Evolutionary conservation across 2,888 invertebrate species (phyloP).

Genomic region (Apamea monoglypha): DNA sequence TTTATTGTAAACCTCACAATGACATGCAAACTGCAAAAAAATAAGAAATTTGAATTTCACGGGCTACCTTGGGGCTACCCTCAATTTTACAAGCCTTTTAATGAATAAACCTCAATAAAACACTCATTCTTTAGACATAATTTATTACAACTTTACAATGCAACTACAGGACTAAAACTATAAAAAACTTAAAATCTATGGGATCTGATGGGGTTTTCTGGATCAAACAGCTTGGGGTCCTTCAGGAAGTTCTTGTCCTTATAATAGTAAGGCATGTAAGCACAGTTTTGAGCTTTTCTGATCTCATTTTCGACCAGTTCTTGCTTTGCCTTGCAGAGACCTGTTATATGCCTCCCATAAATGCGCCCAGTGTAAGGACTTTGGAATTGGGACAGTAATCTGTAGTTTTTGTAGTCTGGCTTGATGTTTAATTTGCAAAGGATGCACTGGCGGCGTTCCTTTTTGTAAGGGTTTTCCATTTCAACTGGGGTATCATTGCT

Average conservation of each 20-base stretch:
- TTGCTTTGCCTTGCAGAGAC: slow-evolving; percentile 96
- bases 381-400: slow-evolving; percentile 98
- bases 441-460: slow-evolving; percentile 93
- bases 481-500: slow-evolving; percentile 87
- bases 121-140: slow-evolving; percentile 27
- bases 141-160: slow-evolving; percentile 51
- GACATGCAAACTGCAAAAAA: too few species aligned
- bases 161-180: slow-evolving; percentile 46
- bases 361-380: slow-evolving; percentile 98
- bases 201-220: slow-evolving; percentile 94
- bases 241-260: slow-evolving; percentile 95
- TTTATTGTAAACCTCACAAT: too few species aligned
- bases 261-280: slow-evolving; percentile 95
- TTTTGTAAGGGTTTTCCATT: slow-evolving; percentile 95
- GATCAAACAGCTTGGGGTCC: slow-evolving; percentile 98
- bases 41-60: too few species aligned
- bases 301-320: slow-evolving; percentile 93
- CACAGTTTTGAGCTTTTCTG: slow-evolving; percentile 93
- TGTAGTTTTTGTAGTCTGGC: slow-evolving; percentile 97
- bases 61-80: background rate
- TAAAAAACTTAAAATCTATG: slow-evolving; percentile 91
- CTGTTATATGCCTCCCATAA: slow-evolving; percentile 98
- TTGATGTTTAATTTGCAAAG: slow-evolving; percentile 95
- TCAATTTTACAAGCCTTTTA: background rate
- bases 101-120: slow-evolving; percentile 3